Conservation (phyloP, 2,888 invertebrate genomes). For the Caradrina clavipalpis region DNA sequence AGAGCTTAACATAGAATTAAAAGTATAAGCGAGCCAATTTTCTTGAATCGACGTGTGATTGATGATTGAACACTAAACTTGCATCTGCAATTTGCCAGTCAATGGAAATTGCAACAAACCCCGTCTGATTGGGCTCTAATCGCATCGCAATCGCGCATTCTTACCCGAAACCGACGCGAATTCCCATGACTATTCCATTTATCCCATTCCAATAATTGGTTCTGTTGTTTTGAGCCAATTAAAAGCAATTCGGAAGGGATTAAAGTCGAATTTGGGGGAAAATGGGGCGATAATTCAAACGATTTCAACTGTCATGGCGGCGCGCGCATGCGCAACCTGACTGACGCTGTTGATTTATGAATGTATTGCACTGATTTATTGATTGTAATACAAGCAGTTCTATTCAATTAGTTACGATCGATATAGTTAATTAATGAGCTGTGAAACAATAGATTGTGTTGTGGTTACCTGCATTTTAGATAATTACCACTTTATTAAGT, state of each 20-base stretch:
- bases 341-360: constrained; percentile 80
- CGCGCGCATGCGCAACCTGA: constrained; percentile 66
- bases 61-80: constrained; percentile 80
- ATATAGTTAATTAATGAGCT: constrained; percentile 64
- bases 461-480: constrained; percentile 45
- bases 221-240: constrained; percentile 83
- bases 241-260: constrained; percentile 82
- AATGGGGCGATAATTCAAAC: constrained; percentile 82
- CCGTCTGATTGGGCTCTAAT: constrained; percentile 86
- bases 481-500: constrained; percentile 43
- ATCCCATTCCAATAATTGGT: constrained; percentile 81
- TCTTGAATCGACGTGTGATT: constrained; percentile 77
- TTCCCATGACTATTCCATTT: constrained; percentile 88
- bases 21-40: constrained; percentile 62
- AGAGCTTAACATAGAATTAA: constrained; percentile 53
- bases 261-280: constrained; percentile 81
- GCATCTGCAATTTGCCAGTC: constrained; percentile 87
- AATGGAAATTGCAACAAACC: constrained; percentile 88
- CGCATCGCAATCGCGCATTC: constrained; percentile 73
- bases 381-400: constrained; percentile 79
- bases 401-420: constrained; percentile 76
- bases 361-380: constrained; percentile 78
- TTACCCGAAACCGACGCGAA: constrained; percentile 73
- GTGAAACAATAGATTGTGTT: constrained; percentile 59
- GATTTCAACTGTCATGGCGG: constrained; percentile 78